Evolutionary conservation across 2,888 invertebrate genomes (phyloP).

Genomic region (Petrolisthes cinctipes): DNA sequence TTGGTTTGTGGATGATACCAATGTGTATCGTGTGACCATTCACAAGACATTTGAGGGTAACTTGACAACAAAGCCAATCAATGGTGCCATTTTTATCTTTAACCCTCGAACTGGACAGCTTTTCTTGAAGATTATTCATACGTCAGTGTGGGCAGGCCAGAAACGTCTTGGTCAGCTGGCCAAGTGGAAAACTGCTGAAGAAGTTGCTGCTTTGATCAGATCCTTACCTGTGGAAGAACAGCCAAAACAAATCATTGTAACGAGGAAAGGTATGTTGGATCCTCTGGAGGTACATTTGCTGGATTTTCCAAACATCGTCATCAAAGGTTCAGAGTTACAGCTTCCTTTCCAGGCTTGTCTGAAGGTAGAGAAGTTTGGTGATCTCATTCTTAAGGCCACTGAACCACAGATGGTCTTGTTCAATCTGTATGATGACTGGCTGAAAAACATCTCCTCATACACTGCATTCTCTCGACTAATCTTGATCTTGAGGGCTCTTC

Average conservation of each 20-base stretch:
- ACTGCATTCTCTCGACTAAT: constrained; percentile 85
- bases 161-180: constrained; percentile 78
- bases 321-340: constrained; percentile 98
- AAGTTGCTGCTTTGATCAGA: constrained; percentile 98
- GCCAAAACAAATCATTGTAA: constrained; percentile 99
- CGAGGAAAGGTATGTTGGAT: constrained; percentile 99
- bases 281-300: constrained; percentile 97
- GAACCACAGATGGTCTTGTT: constrained; percentile 99
- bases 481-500: constrained; percentile 93
- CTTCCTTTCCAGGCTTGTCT: constrained; percentile 98
- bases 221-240: constrained; percentile 99
- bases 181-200: constrained; percentile 99
- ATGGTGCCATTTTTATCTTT: constrained; percentile 99
- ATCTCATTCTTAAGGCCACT: constrained; percentile 97
- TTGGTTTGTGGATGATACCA: constrained; percentile 99
- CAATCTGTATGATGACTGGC: constrained; percentile 99
- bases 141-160: constrained; percentile 97
- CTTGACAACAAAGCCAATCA: constrained; percentile 98
- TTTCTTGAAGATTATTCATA: constrained; percentile 99
- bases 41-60: constrained; percentile 99
- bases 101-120: constrained; percentile 98
- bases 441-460: constrained; percentile 98
- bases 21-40: constrained; percentile 98
- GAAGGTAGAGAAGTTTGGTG: constrained; percentile 99
- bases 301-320: constrained; percentile 99